phyloP scores from a whole-genome alignment of 2,797 vertebrate genomes.

The Ptychadena robeensis region DNA sequence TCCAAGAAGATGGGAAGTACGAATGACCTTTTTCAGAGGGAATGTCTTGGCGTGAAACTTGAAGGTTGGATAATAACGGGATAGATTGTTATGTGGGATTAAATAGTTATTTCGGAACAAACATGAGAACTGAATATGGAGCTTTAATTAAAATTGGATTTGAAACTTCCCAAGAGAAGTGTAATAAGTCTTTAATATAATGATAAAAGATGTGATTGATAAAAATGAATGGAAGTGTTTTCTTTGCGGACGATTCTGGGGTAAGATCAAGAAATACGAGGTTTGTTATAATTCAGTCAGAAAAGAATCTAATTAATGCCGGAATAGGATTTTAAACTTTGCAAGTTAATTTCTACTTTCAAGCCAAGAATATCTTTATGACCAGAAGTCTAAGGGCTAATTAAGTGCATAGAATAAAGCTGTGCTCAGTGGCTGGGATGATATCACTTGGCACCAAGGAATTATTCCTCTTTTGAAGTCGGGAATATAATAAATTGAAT shows the following conservation, averaged over 20 bases:
- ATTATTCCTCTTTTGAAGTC: constrained; percentile 34
- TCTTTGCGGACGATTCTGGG: constrained; percentile 54
- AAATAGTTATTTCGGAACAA: constrained; percentile 51
- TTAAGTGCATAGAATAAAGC: constrained; percentile 55
- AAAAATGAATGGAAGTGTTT: constrained; percentile 57
- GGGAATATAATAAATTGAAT: constrained; percentile 26
- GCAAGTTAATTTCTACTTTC: constrained; percentile 59
- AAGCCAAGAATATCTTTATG: constrained; percentile 57
- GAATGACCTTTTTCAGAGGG: constrained; percentile 52
- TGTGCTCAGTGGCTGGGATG: constrained; percentile 10
- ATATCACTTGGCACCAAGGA: constrained; percentile 37
- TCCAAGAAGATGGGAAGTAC: constrained; percentile 26
- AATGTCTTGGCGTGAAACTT: constrained; percentile 4
- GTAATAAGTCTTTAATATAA: constrained; percentile 61
- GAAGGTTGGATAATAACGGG: constrained; percentile 30
- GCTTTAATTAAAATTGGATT: constrained; percentile 60
- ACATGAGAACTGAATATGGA: constrained; percentile 44
- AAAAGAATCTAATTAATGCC: constrained; percentile 61
- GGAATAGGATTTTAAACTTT: constrained; percentile 60
- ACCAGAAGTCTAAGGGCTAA: constrained; percentile 61
- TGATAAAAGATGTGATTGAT: constrained; percentile 61
- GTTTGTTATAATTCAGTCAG: constrained; percentile 58
- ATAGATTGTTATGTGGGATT: constrained; percentile 51
- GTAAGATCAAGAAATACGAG: constrained; percentile 60
- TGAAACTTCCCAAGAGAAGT: constrained; percentile 60